Base-by-base conservation (phyloP, 2,888 invertebrate species). In the Entomobrya proxima region DNA sequence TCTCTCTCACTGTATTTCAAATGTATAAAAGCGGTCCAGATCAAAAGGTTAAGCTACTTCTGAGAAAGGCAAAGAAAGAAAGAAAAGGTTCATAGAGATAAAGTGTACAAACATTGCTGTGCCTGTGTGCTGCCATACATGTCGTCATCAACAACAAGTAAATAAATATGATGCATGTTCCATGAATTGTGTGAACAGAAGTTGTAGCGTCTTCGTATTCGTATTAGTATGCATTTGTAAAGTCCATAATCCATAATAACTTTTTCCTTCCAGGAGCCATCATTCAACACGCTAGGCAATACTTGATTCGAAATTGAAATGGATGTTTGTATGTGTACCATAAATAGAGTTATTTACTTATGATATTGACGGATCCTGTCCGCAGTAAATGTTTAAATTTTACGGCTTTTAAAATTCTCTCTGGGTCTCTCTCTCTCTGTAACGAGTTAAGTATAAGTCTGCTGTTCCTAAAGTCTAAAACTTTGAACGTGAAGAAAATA, bases 1-100 rank as follows among this genome's bases (percentile, higher is more conserved):
- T 30, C 30, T 47, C 44, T 72, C 50, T 52, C 52, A 18, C 21
- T 44, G 40, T 69, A 44, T 40, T 69, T 69, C 37, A 67, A 40
- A 67, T 11, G 24, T 67, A 21, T 18, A 61, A 64, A 18, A 50
- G 52, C 52, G 52, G 74, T 32, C 52, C 21, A 74, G 74, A 74
- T 74, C 74, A 74, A 74, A 72, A 74, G 50, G 74, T 74, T 69
- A 44, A n/a, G 9, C 32, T 61, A 18, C 64, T 67, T 67, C 55
- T 58, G 35, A 37, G 64, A 58, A 64, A 64, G n/a, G n/a, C 1
- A 6, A 1, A 15, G 35, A 32, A 18, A 61, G 7, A 18, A 1
- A 35, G 35, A 35, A 18, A 64, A 64, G 64, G 18, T 27, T 35
- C 35, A 32, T n/a, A 64, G n/a, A n/a, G 64, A 35, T 64, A 35